Evolutionary conservation across 2,888 invertebrate genomes (phyloP), one percentile per base, ranked within the genome.

Genomic region (Cataglyphis altisquamis): DNA sequence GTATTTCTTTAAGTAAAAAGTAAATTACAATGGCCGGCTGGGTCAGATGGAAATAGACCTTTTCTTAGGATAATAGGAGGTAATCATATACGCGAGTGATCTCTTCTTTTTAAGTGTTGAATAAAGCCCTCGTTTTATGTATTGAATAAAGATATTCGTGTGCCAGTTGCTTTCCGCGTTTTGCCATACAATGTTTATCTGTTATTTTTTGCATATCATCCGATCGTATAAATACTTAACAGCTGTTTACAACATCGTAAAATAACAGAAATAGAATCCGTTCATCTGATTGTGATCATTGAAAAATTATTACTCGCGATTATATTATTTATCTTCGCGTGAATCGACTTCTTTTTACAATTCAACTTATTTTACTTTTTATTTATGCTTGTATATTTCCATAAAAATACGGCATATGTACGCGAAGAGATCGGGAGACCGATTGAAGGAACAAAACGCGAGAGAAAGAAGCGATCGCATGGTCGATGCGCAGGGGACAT

Each of bases 221-320:
- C 21, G 45, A 45, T 62, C 75, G 8, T 52, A 66, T 63, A 63
- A 25, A 45, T 12, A 25, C 48, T 18, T 15, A 29, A 41, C 25
- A 64, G 52, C 36, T 52, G 36, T 75, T 75, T 36, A 36, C 29
- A 25, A 12, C 48, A 25, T 18, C 52, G 21, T 66, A 39, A 75
- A 75, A 52, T 66, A n/a, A n/a, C 52, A 48, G 32, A 10, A 39
- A 36, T 15, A 39, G 18, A 52, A 39, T 12, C 36, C 25, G 48
- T 64, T 75, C 52, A 45, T 41, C 32, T 74, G 39, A 8, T 29
- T 39, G 18, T 32, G 64, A 64, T 21, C n/a, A 15, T 15, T 3
- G 15, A 48, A 45, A 45, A 48, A 74, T 74, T 74, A 48, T 74
- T 63, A 21, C 10, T 48, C 48, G 62, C 21, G 25, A 52, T 63